Conservation (phyloP, 2,888 invertebrate genomes). For the Dione juno region DNA sequence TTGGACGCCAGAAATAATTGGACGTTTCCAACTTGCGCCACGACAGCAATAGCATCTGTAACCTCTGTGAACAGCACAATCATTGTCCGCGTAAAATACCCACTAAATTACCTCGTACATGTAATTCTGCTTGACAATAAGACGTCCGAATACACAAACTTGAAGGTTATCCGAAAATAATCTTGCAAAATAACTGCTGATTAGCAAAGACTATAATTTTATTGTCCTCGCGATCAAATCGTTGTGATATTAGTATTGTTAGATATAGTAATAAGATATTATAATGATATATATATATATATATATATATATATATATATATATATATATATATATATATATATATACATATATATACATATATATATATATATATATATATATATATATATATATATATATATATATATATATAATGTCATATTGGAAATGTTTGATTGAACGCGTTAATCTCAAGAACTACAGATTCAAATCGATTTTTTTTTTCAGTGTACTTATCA, state of each 20-base stretch:
- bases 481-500: no score
- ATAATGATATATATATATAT: no score
- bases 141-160: slow-evolving; percentile 7
- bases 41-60: neutral
- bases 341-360: no score
- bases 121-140: slow-evolving; percentile 18
- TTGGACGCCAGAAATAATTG: neutral
- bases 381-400: no score
- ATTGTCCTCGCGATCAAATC: neutral
- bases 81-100: neutral
- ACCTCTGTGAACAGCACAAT: slow-evolving; percentile 12
- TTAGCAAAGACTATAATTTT: slow-evolving; percentile 13
- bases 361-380: no score
- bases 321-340: no score
- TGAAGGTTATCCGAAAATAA: slow-evolving; percentile 29
- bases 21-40: neutral
- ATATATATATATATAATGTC: no score
- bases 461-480: no score
- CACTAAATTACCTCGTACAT: neutral
- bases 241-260: neutral
- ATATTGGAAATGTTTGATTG: no score
- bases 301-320: no score
- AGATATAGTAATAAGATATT: neutral
- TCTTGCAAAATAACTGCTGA: slow-evolving; percentile 15
- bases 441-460: no score